Conservation (phyloP, 2,888 invertebrate genomes). For the Ditula angustiorana region DNA sequence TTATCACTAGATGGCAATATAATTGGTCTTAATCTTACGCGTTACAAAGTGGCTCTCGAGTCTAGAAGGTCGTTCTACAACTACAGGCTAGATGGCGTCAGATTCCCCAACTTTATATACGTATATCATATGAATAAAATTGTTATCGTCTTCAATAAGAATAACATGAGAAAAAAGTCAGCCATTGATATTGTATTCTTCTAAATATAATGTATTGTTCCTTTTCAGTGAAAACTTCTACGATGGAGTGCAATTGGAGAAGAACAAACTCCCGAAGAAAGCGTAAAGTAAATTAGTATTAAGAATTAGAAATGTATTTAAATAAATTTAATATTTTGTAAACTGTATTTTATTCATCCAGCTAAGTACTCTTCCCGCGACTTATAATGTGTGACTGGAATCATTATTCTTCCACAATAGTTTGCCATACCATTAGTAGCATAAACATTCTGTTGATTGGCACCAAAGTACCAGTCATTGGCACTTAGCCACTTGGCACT, state of each 20-base stretch:
- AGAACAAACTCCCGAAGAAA: slow-evolving; percentile 77
- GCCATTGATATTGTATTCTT: no score
- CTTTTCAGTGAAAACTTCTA: slow-evolving; percentile 89
- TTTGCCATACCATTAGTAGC: no score
- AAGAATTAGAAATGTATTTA: slow-evolving; percentile 38
- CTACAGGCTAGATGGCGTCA: no score
- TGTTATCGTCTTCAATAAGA: neutral
- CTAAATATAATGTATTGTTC: slow-evolving; percentile 34
- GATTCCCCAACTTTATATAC: no score
- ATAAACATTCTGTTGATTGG: no score
- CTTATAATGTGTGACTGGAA: no score
- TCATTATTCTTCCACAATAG: no score
- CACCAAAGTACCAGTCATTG: no score
- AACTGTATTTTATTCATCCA: slow-evolving; percentile 1
- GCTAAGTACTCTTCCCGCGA: no score
- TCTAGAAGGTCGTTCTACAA: neutral
- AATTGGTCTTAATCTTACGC: neutral
- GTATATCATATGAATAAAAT: no score
- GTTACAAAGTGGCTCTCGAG: neutral
- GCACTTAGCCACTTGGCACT: no score
- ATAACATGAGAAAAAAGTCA: neutral
- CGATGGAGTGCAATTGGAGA: slow-evolving; percentile 82
- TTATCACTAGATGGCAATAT: neutral
- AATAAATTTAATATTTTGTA: slow-evolving; percentile 28
- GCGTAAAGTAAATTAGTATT: slow-evolving; percentile 67